These are phyloP conservation scores for Gnathonemus longibarbis DNA, from an alignment of 2,113 vertebrate species.

Conservation along the genomic window DNA sequence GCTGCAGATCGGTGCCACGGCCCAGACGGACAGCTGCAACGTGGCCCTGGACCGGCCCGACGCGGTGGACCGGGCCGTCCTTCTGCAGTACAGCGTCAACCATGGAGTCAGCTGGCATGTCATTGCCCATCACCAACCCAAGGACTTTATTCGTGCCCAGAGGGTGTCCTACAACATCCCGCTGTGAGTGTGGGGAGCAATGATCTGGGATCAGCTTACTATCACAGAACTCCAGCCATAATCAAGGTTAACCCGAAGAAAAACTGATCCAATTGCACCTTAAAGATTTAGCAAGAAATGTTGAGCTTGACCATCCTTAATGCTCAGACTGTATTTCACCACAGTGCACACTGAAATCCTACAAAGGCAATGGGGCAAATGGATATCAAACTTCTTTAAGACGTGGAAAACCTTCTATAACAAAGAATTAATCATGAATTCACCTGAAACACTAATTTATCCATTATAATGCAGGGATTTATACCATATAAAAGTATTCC, in stretches of 20 bases:
- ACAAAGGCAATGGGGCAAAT: not conserved
- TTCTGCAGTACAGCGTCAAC: constrained; percentile 94
- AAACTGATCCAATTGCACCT: not conserved
- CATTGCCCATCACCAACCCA: constrained; percentile 95
- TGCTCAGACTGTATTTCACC: not conserved
- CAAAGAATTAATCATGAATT: not conserved
- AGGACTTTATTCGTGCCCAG: constrained; percentile 96
- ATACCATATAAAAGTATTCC: not conserved
- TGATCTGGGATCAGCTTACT: not conserved
- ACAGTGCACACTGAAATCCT: not conserved
- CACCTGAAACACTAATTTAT: not conserved
- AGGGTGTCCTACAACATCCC: constrained; percentile 96
- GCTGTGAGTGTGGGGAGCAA: constrained; percentile 69
- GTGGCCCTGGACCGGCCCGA: constrained; percentile 81
- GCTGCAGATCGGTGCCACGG: constrained; percentile 89
- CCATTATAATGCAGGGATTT: not conserved
- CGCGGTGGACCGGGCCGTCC: constrained; percentile 84
- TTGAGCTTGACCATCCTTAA: not conserved
- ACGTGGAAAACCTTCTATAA: not conserved
- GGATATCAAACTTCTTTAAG: not conserved
- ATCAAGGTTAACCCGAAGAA: not conserved
- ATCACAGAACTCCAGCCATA: not conserved
- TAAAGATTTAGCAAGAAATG: not conserved
- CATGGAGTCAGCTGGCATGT: constrained; percentile 94
- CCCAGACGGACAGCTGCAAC: constrained; percentile 94